Evolutionary conservation across 2,888 invertebrate species (phyloP).

Genomic region (Acholoe squamosa): DNA sequence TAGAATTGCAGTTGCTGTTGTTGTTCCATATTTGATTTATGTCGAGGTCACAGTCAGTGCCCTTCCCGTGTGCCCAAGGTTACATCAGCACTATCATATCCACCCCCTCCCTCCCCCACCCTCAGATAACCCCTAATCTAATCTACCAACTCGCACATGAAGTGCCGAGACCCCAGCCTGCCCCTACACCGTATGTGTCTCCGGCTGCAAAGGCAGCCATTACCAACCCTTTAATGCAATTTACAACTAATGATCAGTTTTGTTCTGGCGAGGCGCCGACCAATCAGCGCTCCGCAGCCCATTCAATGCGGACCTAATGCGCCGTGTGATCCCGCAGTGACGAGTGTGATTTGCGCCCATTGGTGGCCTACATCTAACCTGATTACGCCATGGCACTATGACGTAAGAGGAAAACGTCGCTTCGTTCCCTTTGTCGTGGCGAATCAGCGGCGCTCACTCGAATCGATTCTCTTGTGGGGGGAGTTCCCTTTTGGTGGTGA

Average conservation of each 20-base stretch:
- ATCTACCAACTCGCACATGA: conserved; percentile 26
- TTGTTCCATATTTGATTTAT: conserved; percentile 1
- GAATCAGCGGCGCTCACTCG: conserved; percentile 33
- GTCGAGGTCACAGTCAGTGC: neutral
- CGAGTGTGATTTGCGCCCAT: conserved; percentile 55
- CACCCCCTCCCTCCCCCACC: neutral
- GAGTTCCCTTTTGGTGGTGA: conserved; percentile 34
- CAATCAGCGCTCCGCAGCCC: conserved; percentile 30
- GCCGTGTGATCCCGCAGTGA: conserved; percentile 52
- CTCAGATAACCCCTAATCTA: conserved; percentile 4
- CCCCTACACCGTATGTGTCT: conserved; percentile 47
- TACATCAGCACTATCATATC: neutral
- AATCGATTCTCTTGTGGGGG: conserved; percentile 52
- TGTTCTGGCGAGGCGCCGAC: conserved; percentile 43
- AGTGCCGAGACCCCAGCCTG: conserved; percentile 13
- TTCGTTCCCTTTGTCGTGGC: conserved; percentile 30
- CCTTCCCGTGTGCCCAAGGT: neutral
- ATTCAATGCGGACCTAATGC: conserved; percentile 57
- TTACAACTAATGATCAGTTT: conserved; percentile 55
- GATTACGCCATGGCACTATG: neutral
- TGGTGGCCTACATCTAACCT: conserved; percentile 37
- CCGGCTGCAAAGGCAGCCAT: conserved; percentile 4
- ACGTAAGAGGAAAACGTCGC: conserved; percentile 55
- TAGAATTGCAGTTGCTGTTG: neutral
- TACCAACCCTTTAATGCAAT: conserved; percentile 54